Percentiles rank a stretch among this genome's conserved stretches.
phyloP scores from a whole-genome alignment of 1,140 invertebrate species.

The Polyergus mexicanus region DNA sequence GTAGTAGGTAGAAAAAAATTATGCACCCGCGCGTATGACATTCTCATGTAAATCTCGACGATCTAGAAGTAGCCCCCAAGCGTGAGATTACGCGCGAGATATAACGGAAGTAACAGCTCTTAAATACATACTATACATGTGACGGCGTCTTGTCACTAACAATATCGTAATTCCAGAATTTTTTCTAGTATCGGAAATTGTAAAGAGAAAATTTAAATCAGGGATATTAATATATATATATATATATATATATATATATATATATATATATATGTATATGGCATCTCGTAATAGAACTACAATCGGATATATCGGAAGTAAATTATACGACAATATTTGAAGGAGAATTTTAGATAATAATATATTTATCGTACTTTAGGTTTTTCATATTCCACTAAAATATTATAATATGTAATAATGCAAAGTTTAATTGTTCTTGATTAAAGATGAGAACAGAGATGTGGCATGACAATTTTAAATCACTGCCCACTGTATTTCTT shows the following conservation, averaged over 20 bases:
- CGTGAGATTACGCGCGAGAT: conserved; percentile 42
- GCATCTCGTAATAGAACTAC: conserved; percentile 49
- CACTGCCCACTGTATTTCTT: conserved; percentile 42
- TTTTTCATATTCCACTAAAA: not conserved
- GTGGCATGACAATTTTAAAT: conserved; percentile 14
- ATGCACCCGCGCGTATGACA: conserved; percentile 52
- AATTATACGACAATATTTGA: not conserved
- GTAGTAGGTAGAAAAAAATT: conserved; percentile 42
- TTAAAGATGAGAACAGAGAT: not conserved
- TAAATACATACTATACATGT: conserved; percentile 26
- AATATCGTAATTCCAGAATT: conserved; percentile 32
- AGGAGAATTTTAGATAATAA: not conserved
- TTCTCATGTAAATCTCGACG: conserved; percentile 52
- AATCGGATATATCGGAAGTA: conserved; percentile 5
- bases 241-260: too few species aligned
- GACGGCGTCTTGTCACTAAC: conserved; percentile 24
- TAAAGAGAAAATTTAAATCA: conserved; percentile 9
- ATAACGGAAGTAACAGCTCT: conserved; percentile 44
- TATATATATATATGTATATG: not conserved
- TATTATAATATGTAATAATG: conserved; percentile 6
- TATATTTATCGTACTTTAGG: not conserved
- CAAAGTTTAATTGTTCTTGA: not conserved
- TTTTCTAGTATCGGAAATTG: conserved; percentile 4
- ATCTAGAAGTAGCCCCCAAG: conserved; percentile 52
- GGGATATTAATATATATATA: too few species aligned